These are phyloP conservation scores for Clupea harengus DNA, from an alignment of 2,113 vertebrate species.

Conservation along the genomic window DNA sequence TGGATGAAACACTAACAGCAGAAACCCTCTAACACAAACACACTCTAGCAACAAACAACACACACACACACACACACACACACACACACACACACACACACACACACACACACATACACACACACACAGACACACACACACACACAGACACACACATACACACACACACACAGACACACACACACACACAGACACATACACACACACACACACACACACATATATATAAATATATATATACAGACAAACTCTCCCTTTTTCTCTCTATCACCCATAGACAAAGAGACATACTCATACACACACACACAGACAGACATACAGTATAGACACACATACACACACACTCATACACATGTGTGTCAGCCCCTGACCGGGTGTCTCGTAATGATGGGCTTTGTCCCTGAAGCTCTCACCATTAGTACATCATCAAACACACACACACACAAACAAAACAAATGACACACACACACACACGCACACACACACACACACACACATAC, in stretches of 20 bases:
- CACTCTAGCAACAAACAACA: no score
- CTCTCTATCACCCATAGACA: no score
- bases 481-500: slow-evolving; percentile 9
- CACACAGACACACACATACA: no score
- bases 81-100: background rate
- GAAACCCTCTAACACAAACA: background rate
- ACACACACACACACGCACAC: slow-evolving; percentile 4
- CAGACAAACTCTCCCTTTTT: no score
- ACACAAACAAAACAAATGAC: slow-evolving; percentile 13
- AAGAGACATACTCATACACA: no score
- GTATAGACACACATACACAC: no score
- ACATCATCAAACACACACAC: slow-evolving; percentile 14
- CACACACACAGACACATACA: background rate
- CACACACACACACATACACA: no score
- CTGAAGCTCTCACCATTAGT: background rate
- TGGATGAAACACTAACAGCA: no score
- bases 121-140: no score
- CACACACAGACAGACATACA: slow-evolving; percentile 21
- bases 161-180: background rate
- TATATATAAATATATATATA: no score
- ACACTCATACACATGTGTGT: no score
- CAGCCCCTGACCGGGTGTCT: background rate
- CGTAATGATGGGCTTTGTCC: background rate
- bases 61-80: background rate
- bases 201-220: background rate